Evolutionary conservation across 2,888 invertebrate genomes (phyloP), one percentile per base, ranked within the genome.

Genomic region (Leptopilina drosophilae): DNA sequence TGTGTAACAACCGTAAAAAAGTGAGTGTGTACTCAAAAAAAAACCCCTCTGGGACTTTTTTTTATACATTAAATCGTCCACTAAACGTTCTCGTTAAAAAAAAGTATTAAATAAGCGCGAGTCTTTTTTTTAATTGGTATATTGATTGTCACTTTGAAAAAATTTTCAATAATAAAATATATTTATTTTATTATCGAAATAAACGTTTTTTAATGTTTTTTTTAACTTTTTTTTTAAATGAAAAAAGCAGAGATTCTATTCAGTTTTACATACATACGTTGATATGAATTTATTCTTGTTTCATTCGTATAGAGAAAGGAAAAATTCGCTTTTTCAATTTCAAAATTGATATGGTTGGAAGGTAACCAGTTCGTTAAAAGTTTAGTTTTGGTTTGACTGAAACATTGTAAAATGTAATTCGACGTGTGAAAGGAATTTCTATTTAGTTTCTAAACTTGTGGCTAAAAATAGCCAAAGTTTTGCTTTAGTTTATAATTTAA

Each of bases 41-140:
- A 33, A 33, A 33, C 33, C 9, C 26, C 53, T 56, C 9, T 14
- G 26, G 33, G 73, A 49, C 4, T 49, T 49, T 49, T 49, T 49
- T n/a, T 56, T 56, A 42, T 20, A 64, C 64, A 64, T 64, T 14
- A 64, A 64, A 62, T 62, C 62, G 20, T 20, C 62, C 62, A 62
- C 62, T 62, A 62, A 62, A 62, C 62, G 62, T 62, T 62, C 62
- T 62, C 62, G 62, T 62, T 20, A 62, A 62, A 62, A 20, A 49
- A 49, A 49, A 49, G 11, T 49, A 62, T 9, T 62, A 20, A 62
- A 62, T 62, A 20, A 20, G 62, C 62, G 20, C 9, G 62, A 20
- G 7, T 20, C 8, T 15, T 20, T 20, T 20, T 15, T 20, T 20
- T 20, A 62, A 62, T 62, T 15, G 62, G 9, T 6, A 15, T 20